phyloP scores from a whole-genome alignment of 2,888 invertebrate genomes.

The Mongoloraphidia duomilia region DNA sequence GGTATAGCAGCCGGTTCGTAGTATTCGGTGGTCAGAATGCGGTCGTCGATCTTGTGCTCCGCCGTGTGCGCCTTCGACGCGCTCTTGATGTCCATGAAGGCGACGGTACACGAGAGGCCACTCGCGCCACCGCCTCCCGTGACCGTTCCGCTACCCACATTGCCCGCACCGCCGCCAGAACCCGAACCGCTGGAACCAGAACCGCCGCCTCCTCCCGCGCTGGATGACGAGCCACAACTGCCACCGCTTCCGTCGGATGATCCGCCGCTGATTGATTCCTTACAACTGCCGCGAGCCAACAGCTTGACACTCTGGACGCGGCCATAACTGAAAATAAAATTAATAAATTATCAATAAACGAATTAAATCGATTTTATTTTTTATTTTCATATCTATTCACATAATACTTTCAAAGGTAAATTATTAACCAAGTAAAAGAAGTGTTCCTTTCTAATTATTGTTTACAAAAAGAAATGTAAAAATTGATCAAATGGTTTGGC shows the following conservation, averaged over 20 bases:
- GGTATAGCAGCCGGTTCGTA: conserved; percentile 73
- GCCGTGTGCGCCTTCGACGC: conserved; percentile 86
- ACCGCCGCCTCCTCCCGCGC: conserved; percentile 63
- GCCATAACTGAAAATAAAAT: conserved; percentile 66
- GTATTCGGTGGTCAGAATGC: conserved; percentile 78
- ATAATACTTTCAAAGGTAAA: background rate
- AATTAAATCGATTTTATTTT: background rate
- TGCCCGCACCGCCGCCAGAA: conserved; percentile 30
- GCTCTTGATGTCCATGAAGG: conserved; percentile 94
- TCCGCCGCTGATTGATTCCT: conserved; percentile 23
- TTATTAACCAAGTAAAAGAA: background rate
- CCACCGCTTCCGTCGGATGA: conserved; percentile 30
- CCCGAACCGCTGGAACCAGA: conserved; percentile 8
- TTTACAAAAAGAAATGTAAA: too few relatives aligned
- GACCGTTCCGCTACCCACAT: conserved; percentile 26
- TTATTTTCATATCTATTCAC: background rate
- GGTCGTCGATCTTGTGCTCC: conserved; percentile 78
- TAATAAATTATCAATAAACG: background rate
- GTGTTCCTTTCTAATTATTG: too few relatives aligned
- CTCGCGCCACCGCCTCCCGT: conserved; percentile 35
- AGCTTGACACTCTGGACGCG: conserved; percentile 94
- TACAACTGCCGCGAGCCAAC: conserved; percentile 43
- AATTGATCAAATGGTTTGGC: too few relatives aligned
- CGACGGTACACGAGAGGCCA: conserved; percentile 73
- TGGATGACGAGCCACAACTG: conserved; percentile 68